phyloP scores from a whole-genome alignment of 2,888 invertebrate genomes.

The Eilema caniola region DNA sequence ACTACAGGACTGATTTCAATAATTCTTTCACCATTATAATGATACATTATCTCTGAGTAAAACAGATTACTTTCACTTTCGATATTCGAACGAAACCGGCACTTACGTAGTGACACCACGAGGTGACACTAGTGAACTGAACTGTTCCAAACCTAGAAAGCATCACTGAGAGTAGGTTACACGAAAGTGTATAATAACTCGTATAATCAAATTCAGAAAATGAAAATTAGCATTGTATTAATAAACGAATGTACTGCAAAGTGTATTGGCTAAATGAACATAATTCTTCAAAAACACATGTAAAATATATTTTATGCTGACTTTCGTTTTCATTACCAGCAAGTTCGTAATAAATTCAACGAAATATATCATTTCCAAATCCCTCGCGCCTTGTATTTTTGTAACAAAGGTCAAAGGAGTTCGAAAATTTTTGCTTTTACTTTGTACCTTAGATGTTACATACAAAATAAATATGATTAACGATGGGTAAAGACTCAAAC shows the following conservation, averaged over 20 bases:
- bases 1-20: no score
- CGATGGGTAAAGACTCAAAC: background rate
- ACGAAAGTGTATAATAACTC: no score
- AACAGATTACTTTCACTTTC: no score
- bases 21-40: no score
- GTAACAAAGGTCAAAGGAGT: slow-evolving; percentile 1
- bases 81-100: no score
- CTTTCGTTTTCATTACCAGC: background rate
- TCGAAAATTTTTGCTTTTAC: background rate
- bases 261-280: background rate
- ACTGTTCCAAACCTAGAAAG: no score
- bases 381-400: background rate
- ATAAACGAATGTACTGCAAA: background rate
- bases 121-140: no score
- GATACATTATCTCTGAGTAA: no score
- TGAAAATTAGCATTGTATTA: background rate
- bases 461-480: background rate
- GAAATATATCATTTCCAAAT: background rate
- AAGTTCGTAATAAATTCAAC: background rate
- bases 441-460: background rate
- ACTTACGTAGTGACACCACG: no score
- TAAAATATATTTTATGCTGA: background rate
- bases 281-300: background rate
- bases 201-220: background rate
- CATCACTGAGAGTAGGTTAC: no score